Evolutionary conservation across 2,113 vertebrate species (phyloP).

Genomic region (Macroglossus sobrinus): DNA sequence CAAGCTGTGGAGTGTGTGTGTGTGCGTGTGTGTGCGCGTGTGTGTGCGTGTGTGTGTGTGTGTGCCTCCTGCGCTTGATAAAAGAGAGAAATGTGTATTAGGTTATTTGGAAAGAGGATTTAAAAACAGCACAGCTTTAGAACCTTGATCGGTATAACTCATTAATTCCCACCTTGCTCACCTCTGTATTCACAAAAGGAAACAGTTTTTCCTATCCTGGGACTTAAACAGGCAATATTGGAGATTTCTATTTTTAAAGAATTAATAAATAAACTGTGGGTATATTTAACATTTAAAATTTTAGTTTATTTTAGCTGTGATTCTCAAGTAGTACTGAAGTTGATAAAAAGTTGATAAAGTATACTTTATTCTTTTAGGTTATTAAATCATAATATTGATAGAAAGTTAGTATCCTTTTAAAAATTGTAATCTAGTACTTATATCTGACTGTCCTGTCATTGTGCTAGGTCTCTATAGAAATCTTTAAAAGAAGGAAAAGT

Average conservation of each 20-base stretch:
- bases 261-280: background rate
- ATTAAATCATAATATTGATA: background rate
- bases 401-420: background rate
- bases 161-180: background rate
- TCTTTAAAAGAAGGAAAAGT: background rate
- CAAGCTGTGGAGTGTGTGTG: background rate
- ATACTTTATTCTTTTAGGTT: background rate
- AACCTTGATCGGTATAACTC: background rate
- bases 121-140: background rate
- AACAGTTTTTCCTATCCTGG: background rate
- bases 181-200: background rate
- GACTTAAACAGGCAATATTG: background rate
- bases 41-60: too few species aligned
- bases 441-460: background rate
- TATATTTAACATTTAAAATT: conserved; percentile 8
- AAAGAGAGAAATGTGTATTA: background rate
- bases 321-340: background rate
- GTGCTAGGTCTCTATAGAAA: background rate
- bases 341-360: conserved; percentile 14
- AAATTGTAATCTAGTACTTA: background rate
- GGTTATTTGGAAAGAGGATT: background rate
- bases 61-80: background rate
- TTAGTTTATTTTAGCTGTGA: conserved; percentile 9
- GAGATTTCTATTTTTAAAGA: conserved; percentile 34
- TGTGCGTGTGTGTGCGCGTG: background rate